Evolutionary conservation across 2,113 vertebrate genomes (phyloP), one percentile per base, ranked within the genome.

Genomic region (Otis tarda): DNA sequence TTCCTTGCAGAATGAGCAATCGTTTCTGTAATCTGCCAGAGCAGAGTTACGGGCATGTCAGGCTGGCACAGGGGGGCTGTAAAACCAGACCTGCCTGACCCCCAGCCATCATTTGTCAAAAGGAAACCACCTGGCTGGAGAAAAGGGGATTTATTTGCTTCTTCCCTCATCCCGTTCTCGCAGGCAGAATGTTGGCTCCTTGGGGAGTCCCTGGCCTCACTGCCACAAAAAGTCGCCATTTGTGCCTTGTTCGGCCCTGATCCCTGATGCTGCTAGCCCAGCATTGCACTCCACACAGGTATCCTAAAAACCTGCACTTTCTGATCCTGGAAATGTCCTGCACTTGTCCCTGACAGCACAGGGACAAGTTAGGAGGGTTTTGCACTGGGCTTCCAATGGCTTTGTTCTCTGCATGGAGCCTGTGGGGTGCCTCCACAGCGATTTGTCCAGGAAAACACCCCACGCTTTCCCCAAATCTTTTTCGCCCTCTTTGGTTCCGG

Each of bases 1-100:
- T 60, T 30, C 53, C 90, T n/a, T 17, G 39, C 30, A 55, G 83
- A 83, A 78, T 55, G 89, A 97, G 86, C 94, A 77, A 90, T 85
- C 31, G 14, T 53, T 87, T 56, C 75, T 56, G 78, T 73, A 73
- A 94, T 64, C 78, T 83, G 82, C 74, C 83, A 76, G 63, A 94
- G 85, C 88, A 90, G 96, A 90, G 83, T 86, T 94, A 88, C 67
- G 71, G 88, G 63, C 83, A 92, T 39, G 76, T 90, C 56, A 93
- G 73, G 56, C 45, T 95, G 96, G 96, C 91, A 96, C 83, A 83
- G 80, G 31, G 94, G 76, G 86, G 83, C 69, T 95, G 86, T 95
- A 92, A 97, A 97, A 93, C 60, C 80, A 92, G 93, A 86, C 79
- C 83, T 89, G 83, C 86, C 89, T 81, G 89, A 93, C 67, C 83